Conservation (phyloP, 1,140 invertebrate species). For the Babylonia areolata region DNA sequence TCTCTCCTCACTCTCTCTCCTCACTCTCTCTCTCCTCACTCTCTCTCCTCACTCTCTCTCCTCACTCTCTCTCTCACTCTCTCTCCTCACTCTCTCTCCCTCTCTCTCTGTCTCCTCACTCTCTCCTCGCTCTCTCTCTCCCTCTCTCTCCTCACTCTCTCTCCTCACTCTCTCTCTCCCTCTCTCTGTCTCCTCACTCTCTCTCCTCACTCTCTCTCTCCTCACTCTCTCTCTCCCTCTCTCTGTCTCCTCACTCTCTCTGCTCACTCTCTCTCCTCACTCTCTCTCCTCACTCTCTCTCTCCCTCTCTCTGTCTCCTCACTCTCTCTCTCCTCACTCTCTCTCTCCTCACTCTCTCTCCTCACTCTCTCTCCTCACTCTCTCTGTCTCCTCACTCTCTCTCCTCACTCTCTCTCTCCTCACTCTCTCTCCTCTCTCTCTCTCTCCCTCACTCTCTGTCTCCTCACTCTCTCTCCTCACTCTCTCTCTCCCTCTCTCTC, state of each 20-base stretch:
- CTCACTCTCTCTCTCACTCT: not conserved
- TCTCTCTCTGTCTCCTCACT: not conserved
- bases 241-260: not conserved
- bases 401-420: not conserved
- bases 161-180: not conserved
- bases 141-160: not conserved
- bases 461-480: no score
- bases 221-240: not conserved
- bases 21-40: not conserved
- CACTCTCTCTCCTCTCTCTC: not conserved
- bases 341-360: not conserved
- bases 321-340: not conserved
- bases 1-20: no score
- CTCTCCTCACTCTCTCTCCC: not conserved
- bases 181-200: not conserved
- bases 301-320: not conserved
- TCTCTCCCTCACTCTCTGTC: no score
- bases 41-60: not conserved
- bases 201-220: not conserved
- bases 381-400: not conserved
- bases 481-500: not conserved
- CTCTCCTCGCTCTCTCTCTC: no score
- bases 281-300: not conserved
- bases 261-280: not conserved
- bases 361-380: not conserved